Conservation (phyloP, 2,888 invertebrate genomes). For the Onchidella celtica region DNA sequence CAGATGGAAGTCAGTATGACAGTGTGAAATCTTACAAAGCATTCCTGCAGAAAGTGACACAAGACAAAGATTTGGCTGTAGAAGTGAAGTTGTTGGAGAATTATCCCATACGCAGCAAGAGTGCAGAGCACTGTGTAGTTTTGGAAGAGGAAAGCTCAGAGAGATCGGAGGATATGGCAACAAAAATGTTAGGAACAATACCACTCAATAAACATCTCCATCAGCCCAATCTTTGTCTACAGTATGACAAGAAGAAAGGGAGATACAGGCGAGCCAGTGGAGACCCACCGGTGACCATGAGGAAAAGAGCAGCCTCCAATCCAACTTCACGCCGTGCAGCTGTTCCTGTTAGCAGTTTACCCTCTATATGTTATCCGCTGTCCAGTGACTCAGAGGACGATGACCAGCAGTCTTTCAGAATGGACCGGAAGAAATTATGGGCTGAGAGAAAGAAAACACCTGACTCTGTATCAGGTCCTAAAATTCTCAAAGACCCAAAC, state of each 20-base stretch:
- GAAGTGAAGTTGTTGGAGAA: constrained; percentile 53
- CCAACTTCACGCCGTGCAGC: constrained; percentile 8
- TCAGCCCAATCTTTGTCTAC: neutral
- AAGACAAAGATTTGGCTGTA: constrained; percentile 52
- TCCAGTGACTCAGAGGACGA: constrained; percentile 50
- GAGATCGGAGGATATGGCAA: constrained; percentile 9
- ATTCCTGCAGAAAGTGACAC: constrained; percentile 50
- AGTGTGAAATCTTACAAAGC: constrained; percentile 55
- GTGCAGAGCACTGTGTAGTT: constrained; percentile 45
- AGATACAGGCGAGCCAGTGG: constrained; percentile 33
- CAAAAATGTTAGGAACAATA: constrained; percentile 24
- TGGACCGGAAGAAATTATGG: constrained; percentile 36
- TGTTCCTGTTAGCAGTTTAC: constrained; percentile 30
- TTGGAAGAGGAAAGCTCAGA: constrained; percentile 46
- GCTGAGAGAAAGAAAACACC: constrained; percentile 44
- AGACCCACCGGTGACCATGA: constrained; percentile 3
- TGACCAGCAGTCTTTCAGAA: constrained; percentile 23
- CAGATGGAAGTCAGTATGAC: constrained; percentile 51
- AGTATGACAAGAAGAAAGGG: constrained; percentile 28
- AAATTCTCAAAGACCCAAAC: constrained; percentile 27
- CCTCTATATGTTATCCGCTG: constrained; percentile 30
- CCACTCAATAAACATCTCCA: constrained; percentile 36
- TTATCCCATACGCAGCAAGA: constrained; percentile 50
- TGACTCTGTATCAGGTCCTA: constrained; percentile 35
- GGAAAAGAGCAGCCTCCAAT: constrained; percentile 46